These are phyloP conservation scores for Chrysolina oricalcia DNA, from an alignment of 2,888 invertebrate genomes.

Conservation along the genomic window DNA sequence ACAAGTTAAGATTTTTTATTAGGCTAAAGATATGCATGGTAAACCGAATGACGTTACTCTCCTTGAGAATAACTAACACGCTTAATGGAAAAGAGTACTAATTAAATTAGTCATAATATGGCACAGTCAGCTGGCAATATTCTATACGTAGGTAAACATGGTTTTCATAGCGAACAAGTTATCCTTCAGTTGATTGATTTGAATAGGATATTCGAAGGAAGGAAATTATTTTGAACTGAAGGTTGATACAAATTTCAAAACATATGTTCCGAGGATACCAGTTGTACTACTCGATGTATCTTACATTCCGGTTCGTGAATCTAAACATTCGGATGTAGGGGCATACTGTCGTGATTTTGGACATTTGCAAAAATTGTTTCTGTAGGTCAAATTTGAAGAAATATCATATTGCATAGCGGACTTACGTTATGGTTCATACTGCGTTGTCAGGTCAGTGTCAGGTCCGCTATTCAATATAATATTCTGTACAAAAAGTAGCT, in stretches of 20 bases:
- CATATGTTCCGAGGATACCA: not conserved
- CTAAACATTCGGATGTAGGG: no score
- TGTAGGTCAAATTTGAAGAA: no score
- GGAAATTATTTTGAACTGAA: not conserved
- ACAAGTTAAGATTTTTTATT: no score
- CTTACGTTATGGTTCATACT: no score
- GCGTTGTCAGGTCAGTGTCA: no score
- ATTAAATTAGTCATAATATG: slow-evolving; percentile 10
- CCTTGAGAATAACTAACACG: not conserved
- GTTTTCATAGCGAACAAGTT: not conserved
- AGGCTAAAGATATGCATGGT: not conserved
- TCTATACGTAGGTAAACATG: not conserved
- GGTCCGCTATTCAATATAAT: no score
- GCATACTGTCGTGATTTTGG: no score
- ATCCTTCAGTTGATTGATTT: slow-evolving; percentile 6
- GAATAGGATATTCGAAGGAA: not conserved
- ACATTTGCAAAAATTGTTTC: no score
- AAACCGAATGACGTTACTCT: not conserved
- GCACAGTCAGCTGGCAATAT: not conserved
- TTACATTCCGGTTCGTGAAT: no score
- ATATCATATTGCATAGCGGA: no score
- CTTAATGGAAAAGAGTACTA: not conserved
- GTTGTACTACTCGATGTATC: no score
- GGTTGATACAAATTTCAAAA: not conserved
- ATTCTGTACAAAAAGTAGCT: no score